Conservation (phyloP, 2,113 vertebrate species). For the Dissostichus mawsoni region DNA sequence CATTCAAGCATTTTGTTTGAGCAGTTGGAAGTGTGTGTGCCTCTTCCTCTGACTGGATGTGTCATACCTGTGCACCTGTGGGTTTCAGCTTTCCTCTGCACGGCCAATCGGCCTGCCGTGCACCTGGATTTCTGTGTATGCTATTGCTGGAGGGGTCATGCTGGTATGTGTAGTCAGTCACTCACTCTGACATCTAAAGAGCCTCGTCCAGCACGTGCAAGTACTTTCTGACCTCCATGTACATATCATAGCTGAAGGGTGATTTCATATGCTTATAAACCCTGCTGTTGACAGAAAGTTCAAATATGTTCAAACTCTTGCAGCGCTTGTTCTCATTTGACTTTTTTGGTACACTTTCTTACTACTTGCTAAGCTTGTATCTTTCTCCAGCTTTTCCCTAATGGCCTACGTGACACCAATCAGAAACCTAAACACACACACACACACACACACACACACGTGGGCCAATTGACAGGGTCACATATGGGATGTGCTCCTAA, state of each 20-base stretch:
- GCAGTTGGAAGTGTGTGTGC: slow-evolving; percentile 28
- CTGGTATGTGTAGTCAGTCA: slow-evolving; percentile 45
- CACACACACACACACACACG: slow-evolving; percentile 45
- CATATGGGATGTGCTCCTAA: slow-evolving; percentile 71
- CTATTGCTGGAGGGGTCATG: slow-evolving; percentile 16
- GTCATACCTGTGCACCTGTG: slow-evolving; percentile 70
- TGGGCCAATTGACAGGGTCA: slow-evolving; percentile 68
- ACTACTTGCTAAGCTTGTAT: slow-evolving; percentile 16
- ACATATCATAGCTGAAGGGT: slow-evolving; percentile 12
- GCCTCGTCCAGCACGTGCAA: background rate
- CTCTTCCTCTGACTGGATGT: slow-evolving; percentile 3
- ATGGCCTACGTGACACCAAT: slow-evolving; percentile 65
- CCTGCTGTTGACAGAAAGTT: slow-evolving; percentile 55
- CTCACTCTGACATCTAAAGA: slow-evolving; percentile 19
- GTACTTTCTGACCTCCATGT: slow-evolving; percentile 32
- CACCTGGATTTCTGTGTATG: slow-evolving; percentile 67
- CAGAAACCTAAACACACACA: slow-evolving; percentile 58
- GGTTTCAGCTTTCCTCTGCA: slow-evolving; percentile 48
- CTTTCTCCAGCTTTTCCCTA: slow-evolving; percentile 21
- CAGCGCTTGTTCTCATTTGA: slow-evolving; percentile 8
- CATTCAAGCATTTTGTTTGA: slow-evolving; percentile 36
- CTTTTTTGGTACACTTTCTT: background rate
- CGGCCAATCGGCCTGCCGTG: slow-evolving; percentile 12
- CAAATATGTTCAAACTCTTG: slow-evolving; percentile 24
- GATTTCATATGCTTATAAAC: slow-evolving; percentile 54